These are phyloP conservation scores for Aleiodes leptofemur DNA, from an alignment of 2,888 invertebrate genomes.

Conservation along the genomic window DNA sequence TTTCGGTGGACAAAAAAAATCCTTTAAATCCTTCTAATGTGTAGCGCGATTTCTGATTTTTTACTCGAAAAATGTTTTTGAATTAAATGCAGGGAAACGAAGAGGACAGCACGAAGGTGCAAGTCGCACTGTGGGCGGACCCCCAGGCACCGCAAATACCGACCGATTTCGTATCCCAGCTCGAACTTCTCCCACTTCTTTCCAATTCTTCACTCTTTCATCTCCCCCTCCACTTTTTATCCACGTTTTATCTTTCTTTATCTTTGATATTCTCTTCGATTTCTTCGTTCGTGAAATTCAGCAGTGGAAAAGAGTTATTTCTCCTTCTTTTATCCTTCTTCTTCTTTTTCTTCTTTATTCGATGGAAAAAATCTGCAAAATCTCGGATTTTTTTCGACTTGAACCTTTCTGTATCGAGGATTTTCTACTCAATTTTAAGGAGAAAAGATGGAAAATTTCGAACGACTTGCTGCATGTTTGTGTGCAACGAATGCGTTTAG, in stretches of 20 bases:
- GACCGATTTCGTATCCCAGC: slow-evolving; percentile 54
- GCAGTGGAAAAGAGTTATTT: background rate
- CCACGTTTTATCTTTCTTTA: slow-evolving; percentile 15
- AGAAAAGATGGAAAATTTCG: background rate
- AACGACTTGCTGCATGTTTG: slow-evolving; percentile 31
- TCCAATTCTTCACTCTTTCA: slow-evolving; percentile 2
- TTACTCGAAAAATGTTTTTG: background rate
- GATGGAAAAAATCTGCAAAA: too few species aligned
- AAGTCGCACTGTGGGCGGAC: slow-evolving; percentile 56
- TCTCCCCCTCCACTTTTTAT: slow-evolving; percentile 43
- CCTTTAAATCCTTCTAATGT: too few species aligned
- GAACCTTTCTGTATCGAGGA: too few species aligned
- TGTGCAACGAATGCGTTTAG: slow-evolving; percentile 34
- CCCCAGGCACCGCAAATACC: slow-evolving; percentile 54
- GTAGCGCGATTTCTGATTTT: too few species aligned
- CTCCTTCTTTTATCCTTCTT: background rate
- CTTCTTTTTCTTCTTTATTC: background rate
- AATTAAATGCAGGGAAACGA: slow-evolving; percentile 32
- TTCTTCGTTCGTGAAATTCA: background rate
- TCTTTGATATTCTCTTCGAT: slow-evolving; percentile 35
- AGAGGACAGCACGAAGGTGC: slow-evolving; percentile 53
- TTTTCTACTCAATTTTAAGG: too few species aligned
- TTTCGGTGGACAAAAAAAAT: too few species aligned
- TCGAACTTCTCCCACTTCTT: slow-evolving; percentile 49
- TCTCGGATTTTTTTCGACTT: too few species aligned